Evolutionary conservation across 2,113 vertebrate species (phyloP), one percentile per base, ranked within the genome.

Genomic region (Hippoglossus stenolepis): DNA sequence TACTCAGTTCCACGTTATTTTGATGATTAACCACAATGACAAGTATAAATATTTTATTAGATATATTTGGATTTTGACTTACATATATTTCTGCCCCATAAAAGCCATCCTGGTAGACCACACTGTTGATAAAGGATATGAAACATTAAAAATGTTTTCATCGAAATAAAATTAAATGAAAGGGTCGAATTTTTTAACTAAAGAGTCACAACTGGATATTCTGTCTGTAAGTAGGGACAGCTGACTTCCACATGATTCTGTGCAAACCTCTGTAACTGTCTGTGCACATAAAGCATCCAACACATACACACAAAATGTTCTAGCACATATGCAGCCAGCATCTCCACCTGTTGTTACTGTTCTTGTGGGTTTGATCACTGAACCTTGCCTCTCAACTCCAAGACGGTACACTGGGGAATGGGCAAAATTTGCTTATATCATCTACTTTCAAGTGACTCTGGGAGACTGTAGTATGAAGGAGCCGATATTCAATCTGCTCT

Each of bases 41-140:
- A n/a, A 38, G 35, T 38, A 38, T 38, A 38, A 35, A 38, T 38
- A 10, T 38, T 38, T 38, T 38, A 9, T 9, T 38, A 38, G 1
- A 31, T 38, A 53, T 0, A 35, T 38, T 61, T 23, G 49, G 20
- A 40, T n/a, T 64, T 47, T n/a, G 14, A 96, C 96, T 97, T 93
- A 97, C 96, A 14, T 97, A 97, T 90, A 97, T 96, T 95, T 97
- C 96, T 64, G 96, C 95, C 84, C 96, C 96, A 6, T 97, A 97
- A 94, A 97, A 97, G 80, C 96, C 96, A 0, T 97, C 96, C 91
- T 97, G 96, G 92, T 97, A 97, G 63, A 97, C 95, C 75, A 97
- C 96, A 90, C 96, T 97, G 95, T 45, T 47, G 65, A 85, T n/a
- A 82, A 40, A 86, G 84, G 87, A 90, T 0, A 66, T 63, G 0